phyloP scores from a whole-genome alignment of 2,888 invertebrate genomes.

The Lycocerus yunnanus region DNA sequence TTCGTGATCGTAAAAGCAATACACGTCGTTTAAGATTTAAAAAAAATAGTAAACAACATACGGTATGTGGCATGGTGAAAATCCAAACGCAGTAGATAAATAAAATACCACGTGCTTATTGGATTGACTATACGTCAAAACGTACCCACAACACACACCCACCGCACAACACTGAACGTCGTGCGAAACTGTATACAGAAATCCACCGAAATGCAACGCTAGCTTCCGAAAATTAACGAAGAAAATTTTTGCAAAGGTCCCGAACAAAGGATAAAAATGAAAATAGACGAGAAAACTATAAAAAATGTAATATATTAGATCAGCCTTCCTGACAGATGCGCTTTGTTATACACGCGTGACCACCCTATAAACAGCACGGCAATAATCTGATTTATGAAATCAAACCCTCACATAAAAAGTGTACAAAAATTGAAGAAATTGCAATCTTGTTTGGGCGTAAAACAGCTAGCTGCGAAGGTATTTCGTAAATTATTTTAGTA shows the following conservation, averaged over 20 bases:
- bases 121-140: slow-evolving; percentile 13
- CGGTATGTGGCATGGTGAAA: neutral
- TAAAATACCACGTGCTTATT: slow-evolving; percentile 22
- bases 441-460: neutral
- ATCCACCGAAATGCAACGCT: slow-evolving; percentile 20
- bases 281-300: neutral
- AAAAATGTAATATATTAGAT: neutral
- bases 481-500: no score
- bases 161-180: slow-evolving; percentile 25
- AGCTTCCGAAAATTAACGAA: slow-evolving; percentile 23
- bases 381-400: neutral
- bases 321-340: neutral
- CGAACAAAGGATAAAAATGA: slow-evolving; percentile 13
- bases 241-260: slow-evolving; percentile 25
- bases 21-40: neutral
- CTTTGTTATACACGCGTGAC: neutral
- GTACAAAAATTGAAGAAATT: neutral
- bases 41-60: neutral
- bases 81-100: neutral
- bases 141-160: slow-evolving; percentile 27
- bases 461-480: neutral
- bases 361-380: neutral
- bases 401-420: neutral
- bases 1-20: neutral
- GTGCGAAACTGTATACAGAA: slow-evolving; percentile 19